Conservation (phyloP, 30 jellyfish, hydroid and myxozoan genomes). For the Cassiopea xamachana region DNA sequence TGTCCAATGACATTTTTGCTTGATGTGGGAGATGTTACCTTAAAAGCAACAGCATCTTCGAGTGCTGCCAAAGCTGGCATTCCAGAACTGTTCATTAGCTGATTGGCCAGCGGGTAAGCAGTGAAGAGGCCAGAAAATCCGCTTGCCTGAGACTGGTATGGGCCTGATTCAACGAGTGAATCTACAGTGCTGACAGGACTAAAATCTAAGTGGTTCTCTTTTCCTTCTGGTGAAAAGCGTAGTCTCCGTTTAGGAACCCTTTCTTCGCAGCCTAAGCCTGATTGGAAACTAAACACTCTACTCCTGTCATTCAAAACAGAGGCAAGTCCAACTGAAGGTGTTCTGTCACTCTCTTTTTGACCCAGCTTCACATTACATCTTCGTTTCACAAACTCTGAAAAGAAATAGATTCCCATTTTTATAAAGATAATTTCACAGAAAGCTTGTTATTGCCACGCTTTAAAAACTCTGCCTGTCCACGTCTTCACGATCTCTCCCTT, state of each 20-base stretch:
- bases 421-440: no score
- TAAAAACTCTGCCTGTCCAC: no score
- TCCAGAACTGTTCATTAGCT: conserved; percentile 25
- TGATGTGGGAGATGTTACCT: conserved; percentile 6
- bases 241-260: conserved; percentile 67
- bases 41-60: conserved; percentile 32
- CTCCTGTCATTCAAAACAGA: conserved; percentile 42
- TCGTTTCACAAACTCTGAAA: conserved; percentile 71
- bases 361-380: conserved; percentile 72
- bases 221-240: conserved; percentile 68
- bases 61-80: conserved; percentile 39
- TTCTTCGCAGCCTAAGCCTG: conserved; percentile 62
- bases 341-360: conserved; percentile 42
- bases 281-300: conserved; percentile 27
- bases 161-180: conserved; percentile 1
- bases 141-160: conserved; percentile 37
- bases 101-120: conserved; percentile 42
- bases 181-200: conserved; percentile 19
- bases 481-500: no score
- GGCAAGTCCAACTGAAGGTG: conserved; percentile 33
- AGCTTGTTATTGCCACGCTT: no score
- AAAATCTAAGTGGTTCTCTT: conserved; percentile 22
- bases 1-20: not conserved
- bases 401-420: not conserved
- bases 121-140: conserved; percentile 23